These are phyloP conservation scores for Lineus longissimus DNA, from an alignment of 1,140 invertebrate species.

Conservation along the genomic window DNA sequence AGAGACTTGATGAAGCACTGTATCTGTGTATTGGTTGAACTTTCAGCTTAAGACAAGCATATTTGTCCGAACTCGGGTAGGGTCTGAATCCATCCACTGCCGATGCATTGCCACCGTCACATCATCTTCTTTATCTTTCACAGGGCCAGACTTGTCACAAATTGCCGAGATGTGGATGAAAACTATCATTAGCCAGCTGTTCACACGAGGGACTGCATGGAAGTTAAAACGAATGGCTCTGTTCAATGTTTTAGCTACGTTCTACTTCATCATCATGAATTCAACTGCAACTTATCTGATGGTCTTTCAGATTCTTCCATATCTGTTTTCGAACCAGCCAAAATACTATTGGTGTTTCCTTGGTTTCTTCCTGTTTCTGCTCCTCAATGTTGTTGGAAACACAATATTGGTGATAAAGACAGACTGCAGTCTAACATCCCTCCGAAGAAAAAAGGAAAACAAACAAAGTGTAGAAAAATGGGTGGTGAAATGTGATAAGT, in stretches of 20 bases:
- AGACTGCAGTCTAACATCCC: background rate
- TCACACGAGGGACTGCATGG: background rate
- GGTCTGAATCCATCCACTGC: too few species aligned
- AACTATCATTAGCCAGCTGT: too few species aligned
- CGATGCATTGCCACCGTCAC: too few species aligned
- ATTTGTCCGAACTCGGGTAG: too few species aligned
- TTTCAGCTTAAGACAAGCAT: too few species aligned
- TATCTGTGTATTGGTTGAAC: too few species aligned
- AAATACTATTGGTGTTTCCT: background rate
- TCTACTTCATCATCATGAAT: background rate
- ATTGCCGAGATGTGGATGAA: too few species aligned
- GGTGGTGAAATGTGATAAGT: slow-evolving; percentile 29
- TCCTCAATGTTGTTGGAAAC: background rate
- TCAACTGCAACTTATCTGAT: background rate
- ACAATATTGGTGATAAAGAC: background rate
- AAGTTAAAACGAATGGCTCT: background rate
- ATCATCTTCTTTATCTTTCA: too few species aligned
- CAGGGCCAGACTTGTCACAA: too few species aligned
- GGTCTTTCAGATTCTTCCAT: background rate
- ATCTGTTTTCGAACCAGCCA: background rate
- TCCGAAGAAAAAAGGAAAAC: background rate
- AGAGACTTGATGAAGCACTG: too few species aligned
- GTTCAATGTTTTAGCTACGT: background rate
- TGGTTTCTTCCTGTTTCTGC: background rate
- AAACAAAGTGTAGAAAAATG: background rate